A percentile compares a stretch with the other conserved stretches of the same genome.
phyloP scores from a whole-genome alignment of 2,113 vertebrate species.

The Columba janthina region DNA sequence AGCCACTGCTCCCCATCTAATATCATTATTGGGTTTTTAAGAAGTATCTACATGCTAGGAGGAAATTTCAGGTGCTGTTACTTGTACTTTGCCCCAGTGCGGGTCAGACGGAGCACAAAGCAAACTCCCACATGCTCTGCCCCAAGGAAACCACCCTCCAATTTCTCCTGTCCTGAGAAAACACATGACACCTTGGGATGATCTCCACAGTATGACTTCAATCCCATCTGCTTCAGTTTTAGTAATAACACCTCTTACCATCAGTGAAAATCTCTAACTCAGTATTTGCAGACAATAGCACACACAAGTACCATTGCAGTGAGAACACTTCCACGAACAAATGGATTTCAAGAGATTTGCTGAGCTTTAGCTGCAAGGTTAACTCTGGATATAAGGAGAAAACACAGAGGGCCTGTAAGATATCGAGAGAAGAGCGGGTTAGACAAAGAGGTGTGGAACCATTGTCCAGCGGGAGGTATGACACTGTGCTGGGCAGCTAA shows the following conservation, averaged over 20 bases:
- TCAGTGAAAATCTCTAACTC: neutral
- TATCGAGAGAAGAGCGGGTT: neutral
- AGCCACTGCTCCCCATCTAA: neutral
- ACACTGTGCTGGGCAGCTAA: neutral
- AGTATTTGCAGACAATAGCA: neutral
- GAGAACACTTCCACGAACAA: neutral
- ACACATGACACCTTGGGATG: neutral
- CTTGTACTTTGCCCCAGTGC: neutral
- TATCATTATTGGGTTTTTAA: neutral
- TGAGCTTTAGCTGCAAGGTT: neutral
- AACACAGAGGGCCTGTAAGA: neutral
- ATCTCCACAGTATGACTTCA: neutral
- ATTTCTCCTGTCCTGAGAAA: neutral
- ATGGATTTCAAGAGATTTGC: slow-evolving; percentile 1
- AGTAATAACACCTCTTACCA: neutral
- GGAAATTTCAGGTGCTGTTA: neutral
- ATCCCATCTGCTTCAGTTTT: slow-evolving; percentile 7
- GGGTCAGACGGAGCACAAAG: neutral
- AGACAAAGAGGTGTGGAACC: neutral
- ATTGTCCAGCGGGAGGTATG: neutral
- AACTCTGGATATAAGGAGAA: neutral
- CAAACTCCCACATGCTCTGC: neutral
- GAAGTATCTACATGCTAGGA: neutral
- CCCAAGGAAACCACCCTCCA: neutral
- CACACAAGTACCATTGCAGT: neutral